Conservation (phyloP, 2,797 vertebrate species). For the Peromyscus attwateri region DNA sequence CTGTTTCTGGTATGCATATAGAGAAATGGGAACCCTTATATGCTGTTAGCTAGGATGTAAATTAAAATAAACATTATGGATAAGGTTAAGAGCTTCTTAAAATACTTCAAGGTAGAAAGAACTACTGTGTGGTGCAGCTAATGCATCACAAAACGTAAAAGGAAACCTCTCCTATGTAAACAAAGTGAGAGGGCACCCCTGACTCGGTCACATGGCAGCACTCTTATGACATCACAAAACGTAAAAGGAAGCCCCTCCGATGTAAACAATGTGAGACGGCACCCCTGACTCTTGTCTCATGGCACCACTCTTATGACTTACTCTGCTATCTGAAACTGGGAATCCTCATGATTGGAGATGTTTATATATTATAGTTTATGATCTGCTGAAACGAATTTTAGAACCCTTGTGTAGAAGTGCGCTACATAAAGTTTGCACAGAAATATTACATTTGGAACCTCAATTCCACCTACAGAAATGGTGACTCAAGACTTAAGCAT, state of each 20-base stretch:
- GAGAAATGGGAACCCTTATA: not conserved
- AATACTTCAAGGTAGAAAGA: not conserved
- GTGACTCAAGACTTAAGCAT: not conserved
- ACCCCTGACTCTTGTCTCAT: not conserved
- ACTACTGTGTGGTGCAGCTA: not conserved
- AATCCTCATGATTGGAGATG: not conserved
- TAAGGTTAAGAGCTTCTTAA: not conserved
- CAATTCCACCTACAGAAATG: not conserved
- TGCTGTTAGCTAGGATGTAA: not conserved
- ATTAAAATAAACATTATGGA: not conserved
- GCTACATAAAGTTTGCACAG: constrained; percentile 9
- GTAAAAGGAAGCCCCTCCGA: not conserved
- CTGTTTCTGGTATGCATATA: not conserved
- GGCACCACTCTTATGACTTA: not conserved
- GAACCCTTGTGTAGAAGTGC: not conserved
- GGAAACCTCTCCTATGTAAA: not conserved
- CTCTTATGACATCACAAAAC: not conserved
- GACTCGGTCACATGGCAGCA: not conserved
- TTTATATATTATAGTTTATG: not conserved
- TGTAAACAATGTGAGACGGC: not conserved
- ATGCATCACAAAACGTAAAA: not conserved
- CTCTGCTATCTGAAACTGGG: not conserved
- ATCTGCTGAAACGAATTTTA: constrained; percentile 32
- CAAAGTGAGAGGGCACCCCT: not conserved
- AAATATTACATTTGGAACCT: not conserved